phyloP scores from a whole-genome alignment of 2,888 invertebrate species.

The Dryobota labecula region DNA sequence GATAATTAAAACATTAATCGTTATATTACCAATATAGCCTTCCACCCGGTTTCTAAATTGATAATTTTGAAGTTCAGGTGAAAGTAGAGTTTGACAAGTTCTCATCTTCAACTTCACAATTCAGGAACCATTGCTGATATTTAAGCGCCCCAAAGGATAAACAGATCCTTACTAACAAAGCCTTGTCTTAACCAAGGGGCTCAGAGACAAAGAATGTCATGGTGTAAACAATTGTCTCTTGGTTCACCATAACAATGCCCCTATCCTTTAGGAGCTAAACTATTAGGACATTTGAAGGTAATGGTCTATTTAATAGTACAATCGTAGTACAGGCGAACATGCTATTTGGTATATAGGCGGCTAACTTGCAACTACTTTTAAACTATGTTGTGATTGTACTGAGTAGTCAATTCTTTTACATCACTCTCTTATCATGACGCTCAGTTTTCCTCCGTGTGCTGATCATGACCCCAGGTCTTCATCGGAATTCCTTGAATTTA shows the following conservation, averaged over 20 bases:
- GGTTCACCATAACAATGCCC: constrained; percentile 20
- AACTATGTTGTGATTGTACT: not conserved
- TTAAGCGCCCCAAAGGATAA: not conserved
- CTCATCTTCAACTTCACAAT: not conserved
- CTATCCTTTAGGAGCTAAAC: not conserved
- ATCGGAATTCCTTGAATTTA: too few relatives aligned
- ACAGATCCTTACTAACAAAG: constrained; percentile 23
- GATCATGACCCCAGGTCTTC: too few relatives aligned
- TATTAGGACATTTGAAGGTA: not conserved
- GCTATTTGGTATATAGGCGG: not conserved
- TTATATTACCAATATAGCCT: not conserved
- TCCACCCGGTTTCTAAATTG: not conserved
- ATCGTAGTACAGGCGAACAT: not conserved
- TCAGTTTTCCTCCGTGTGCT: too few relatives aligned
- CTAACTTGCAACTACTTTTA: not conserved
- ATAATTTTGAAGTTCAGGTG: not conserved
- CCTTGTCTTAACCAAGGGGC: constrained; percentile 1
- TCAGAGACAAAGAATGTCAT: constrained; percentile 19
- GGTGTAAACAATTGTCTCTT: constrained; percentile 9
- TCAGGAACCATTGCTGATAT: not conserved
- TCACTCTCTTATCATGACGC: not conserved
- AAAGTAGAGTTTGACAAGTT: too few relatives aligned
- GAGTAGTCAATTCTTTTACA: not conserved
- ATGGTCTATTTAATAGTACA: constrained; percentile 9
- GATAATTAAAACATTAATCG: constrained; percentile 2